These are phyloP conservation scores for Mustela nigripes DNA, from an alignment of 2,113 vertebrate genomes.

Conservation along the genomic window DNA sequence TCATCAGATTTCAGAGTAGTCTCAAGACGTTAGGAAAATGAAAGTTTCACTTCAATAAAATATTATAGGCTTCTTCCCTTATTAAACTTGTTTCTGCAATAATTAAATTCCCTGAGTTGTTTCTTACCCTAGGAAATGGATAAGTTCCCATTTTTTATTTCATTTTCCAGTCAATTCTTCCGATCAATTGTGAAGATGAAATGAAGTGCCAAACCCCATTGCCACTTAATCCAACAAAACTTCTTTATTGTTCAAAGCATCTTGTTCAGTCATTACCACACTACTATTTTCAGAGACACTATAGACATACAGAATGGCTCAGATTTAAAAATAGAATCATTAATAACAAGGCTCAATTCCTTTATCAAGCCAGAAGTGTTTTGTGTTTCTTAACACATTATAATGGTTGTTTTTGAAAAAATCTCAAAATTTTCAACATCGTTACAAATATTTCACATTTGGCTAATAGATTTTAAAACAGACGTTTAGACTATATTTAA, in stretches of 20 bases:
- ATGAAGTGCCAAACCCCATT: background rate
- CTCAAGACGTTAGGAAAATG: conserved; percentile 25
- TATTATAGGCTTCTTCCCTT: background rate
- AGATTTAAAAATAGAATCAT: background rate
- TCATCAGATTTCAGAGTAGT: background rate
- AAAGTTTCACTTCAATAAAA: conserved; percentile 52
- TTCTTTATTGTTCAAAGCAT: background rate
- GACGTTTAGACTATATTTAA: background rate
- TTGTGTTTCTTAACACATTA: background rate
- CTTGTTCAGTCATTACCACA: background rate
- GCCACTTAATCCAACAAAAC: background rate
- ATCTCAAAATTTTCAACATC: background rate
- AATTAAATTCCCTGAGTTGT: background rate
- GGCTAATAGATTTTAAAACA: background rate
- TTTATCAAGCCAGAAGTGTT: background rate
- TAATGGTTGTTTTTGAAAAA: background rate
- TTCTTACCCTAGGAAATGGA: background rate
- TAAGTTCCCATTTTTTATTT: background rate
- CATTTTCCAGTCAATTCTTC: conserved; percentile 27
- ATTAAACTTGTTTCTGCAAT: conserved; percentile 49
- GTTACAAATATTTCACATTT: background rate
- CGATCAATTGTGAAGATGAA: background rate
- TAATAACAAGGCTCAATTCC: background rate
- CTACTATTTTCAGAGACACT: background rate
- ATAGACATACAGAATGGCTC: background rate